Evolutionary conservation across 2,113 vertebrate genomes (phyloP), one percentile per base, ranked within the genome.

Genomic region (Sminthopsis crassicaudata): DNA sequence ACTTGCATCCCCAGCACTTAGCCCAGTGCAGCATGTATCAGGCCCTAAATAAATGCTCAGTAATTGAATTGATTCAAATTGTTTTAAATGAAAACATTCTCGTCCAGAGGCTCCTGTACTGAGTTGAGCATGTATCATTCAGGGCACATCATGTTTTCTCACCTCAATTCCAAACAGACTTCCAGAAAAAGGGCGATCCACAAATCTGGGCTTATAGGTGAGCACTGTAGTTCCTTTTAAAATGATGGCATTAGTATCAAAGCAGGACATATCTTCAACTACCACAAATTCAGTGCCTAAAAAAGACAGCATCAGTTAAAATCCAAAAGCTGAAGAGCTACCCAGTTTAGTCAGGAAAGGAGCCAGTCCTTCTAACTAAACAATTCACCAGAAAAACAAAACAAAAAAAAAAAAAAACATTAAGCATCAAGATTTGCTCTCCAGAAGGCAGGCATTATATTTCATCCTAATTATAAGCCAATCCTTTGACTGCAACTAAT

Each of bases 261-360:
- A 98, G 98, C 99, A 99, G 53, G 99, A 99, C 25, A 99, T 98
- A 94, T 99, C 99, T 96, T 99, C 99, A 76, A 99, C 99, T 0
- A 99, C 99, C 96, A 99, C 99, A 98, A 99, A 99, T 97, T 99
- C 99, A 0, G 99, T 99, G 55, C 99, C 99, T 99, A 96, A n/a
- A 97, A 48, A 95, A 94, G 95, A 97, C 8, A 96, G 42, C 26
- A 53, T 16, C 0, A 42, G 0, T 95, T n/a, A 96, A 3, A 91
- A 8, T 51, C 46, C 48, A 48, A 23, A 54, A 54, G 57, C 55
- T 92, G 84, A 53, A 50, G 92, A 92, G 53, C 36, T 90, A 60
- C 25, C 42, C 46, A 14, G 76, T 50, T 90, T 30, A 50, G 24
- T 12, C 14, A 26, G 48, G 24, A 90, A 27, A 24, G 46, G 48